Conservation (phyloP, 2,113 vertebrate species). For the Xiphophorus maculatus region DNA sequence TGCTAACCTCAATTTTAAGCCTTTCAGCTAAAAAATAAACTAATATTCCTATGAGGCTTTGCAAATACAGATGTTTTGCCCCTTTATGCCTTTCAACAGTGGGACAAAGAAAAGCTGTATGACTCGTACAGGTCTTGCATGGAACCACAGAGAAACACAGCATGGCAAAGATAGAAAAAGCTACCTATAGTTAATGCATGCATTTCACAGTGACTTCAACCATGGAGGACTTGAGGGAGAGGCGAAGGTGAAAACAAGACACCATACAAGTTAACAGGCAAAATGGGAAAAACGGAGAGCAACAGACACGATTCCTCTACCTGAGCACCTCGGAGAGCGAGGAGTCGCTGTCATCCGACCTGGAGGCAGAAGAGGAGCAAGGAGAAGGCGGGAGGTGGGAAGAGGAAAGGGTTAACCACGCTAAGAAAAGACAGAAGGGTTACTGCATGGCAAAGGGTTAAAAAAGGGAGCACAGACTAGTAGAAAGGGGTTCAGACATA, state of each 20-base stretch:
- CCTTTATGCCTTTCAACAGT: conserved; percentile 10
- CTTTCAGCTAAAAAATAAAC: conserved; percentile 4
- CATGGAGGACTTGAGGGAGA: conserved; percentile 8
- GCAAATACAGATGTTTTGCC: background rate
- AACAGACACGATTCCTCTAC: conserved; percentile 90
- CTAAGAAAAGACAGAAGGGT: conserved; percentile 69
- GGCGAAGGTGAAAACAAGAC: conserved; percentile 43
- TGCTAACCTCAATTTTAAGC: background rate
- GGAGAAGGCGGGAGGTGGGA: conserved; percentile 68
- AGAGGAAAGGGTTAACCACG: conserved; percentile 75
- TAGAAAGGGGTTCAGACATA: conserved; percentile 48
- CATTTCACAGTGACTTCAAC: conserved; percentile 52
- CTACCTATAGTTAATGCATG: conserved; percentile 64
- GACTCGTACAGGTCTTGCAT: conserved; percentile 56
- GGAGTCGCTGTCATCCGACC: conserved; percentile 99
- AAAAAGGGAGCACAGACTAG: conserved; percentile 46
- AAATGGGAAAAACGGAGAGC: conserved; percentile 59
- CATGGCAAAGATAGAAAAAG: conserved; percentile 41
- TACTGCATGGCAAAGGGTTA: conserved; percentile 61
- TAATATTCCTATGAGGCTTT: background rate
- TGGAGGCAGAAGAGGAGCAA: conserved; percentile 96
- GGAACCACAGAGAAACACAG: conserved; percentile 44
- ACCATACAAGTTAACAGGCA: conserved; percentile 56
- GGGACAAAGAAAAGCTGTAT: conserved; percentile 12
- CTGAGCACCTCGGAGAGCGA: conserved; percentile 99